Evolutionary conservation across 2,888 invertebrate genomes (phyloP), one percentile per base, ranked within the genome.

Genomic region (Caradrina clavipalpis): DNA sequence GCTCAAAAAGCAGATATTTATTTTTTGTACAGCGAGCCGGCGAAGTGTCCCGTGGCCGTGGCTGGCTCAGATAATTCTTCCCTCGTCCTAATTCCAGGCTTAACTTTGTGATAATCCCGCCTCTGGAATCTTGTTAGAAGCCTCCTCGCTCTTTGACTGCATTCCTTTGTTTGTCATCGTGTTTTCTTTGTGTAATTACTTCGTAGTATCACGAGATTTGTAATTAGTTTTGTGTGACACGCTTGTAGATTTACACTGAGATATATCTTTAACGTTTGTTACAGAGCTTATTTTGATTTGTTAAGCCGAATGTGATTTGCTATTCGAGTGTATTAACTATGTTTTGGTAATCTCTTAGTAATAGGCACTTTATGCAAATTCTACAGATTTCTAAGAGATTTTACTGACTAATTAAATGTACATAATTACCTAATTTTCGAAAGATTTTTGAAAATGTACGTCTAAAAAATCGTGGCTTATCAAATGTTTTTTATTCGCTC

Each of bases 41-140:
- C 39, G 22, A 58, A 65, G 53, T 66, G 69, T 68, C 71, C 70
- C 68, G 49, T 53, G 60, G 63, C 70, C 68, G 49, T 53, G 60
- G 63, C 75, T 81, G 69, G 65, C 69, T 59, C 77, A 82, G 83
- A 84, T 84, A 84, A 82, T 84, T 79, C 69, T 61, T 57, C 66
- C 64, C 73, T 76, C 69, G 56, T 78, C 56, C 79, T 86, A 83
- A 87, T 85, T 85, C 83, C 67, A 31, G 72, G 79, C 73, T 85
- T 82, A 85, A 79, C 84, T 81, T 69, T 61, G 70, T 74, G 74
- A 77, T 84, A 85, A 86, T 84, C 80, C 85, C 64, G 66, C 65
- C 69, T 66, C 77, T 76, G 73, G 79, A 76, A 86, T 86, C 83
- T 85, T 85, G 83, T 87, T 83, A 83, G 79, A 65, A 69, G 67